Evolutionary conservation across 2,113 vertebrate genomes (phyloP).

Genomic region (Nansenia antarctica): DNA sequence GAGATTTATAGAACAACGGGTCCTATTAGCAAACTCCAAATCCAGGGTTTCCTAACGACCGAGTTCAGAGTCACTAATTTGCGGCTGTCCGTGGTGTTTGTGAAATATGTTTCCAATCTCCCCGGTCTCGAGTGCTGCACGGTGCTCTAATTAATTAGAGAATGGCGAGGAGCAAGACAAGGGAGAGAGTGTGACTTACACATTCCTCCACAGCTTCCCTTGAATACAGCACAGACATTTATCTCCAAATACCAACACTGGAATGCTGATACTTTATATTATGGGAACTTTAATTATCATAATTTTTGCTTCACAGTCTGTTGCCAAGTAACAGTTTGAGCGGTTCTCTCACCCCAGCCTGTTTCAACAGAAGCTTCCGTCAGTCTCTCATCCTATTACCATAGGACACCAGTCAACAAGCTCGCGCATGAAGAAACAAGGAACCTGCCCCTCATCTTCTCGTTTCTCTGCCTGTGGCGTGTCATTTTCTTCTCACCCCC

Average conservation of each 20-base stretch:
- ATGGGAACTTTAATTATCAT: constrained; percentile 18
- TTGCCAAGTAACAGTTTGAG: constrained; percentile 1
- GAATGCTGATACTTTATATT: constrained; percentile 4
- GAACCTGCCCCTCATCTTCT: constrained; percentile 26
- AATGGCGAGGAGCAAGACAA: too few relatives aligned
- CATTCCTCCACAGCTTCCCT: not conserved
- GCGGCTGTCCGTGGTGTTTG: constrained; percentile 36
- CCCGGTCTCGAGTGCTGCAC: constrained; percentile 20
- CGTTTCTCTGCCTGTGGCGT: constrained; percentile 51
- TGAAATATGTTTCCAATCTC: constrained; percentile 40
- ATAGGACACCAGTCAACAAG: constrained; percentile 12
- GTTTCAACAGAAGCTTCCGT: constrained; percentile 11
- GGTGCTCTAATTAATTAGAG: constrained; percentile 37
- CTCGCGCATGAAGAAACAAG: constrained; percentile 42
- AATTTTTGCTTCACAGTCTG: not conserved
- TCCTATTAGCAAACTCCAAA: constrained; percentile 44
- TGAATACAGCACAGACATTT: not conserved
- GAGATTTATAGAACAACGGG: constrained; percentile 40
- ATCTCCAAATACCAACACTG: not conserved
- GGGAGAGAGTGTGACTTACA: not conserved
- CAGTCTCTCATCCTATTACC: constrained; percentile 25
- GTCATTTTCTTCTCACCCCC: constrained; percentile 47
- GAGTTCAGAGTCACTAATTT: constrained; percentile 41
- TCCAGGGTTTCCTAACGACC: constrained; percentile 39
- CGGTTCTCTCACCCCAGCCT: constrained; percentile 5